These are phyloP conservation scores for Ectobius pallidus DNA, from an alignment of 2,888 invertebrate species.

Conservation along the genomic window DNA sequence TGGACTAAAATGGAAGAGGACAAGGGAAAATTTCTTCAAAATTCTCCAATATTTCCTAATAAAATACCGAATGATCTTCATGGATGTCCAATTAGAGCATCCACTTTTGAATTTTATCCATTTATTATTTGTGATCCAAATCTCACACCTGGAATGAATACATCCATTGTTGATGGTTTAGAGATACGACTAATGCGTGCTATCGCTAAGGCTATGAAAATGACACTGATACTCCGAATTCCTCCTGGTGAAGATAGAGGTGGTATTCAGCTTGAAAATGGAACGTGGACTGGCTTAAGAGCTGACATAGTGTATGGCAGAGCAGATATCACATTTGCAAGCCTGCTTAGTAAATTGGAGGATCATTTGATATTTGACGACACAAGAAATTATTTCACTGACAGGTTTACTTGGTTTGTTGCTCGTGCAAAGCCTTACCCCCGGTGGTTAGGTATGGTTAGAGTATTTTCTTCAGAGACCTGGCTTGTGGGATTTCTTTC, in stretches of 20 bases:
- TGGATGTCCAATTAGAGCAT: conserved; percentile 2
- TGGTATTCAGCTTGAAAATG: conserved; percentile 1
- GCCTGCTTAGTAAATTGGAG: conserved; percentile 4
- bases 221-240: neutral
- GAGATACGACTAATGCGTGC: neutral
- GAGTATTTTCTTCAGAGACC: conserved; percentile 1
- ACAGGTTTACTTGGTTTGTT: conserved; percentile 22
- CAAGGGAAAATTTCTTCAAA: neutral
- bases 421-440: conserved; percentile 12
- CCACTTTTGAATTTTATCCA: conserved; percentile 1
- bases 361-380: conserved; percentile 19
- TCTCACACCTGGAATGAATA: neutral
- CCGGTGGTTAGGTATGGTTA: conserved; percentile 1
- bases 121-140: neutral
- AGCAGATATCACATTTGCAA: conserved; percentile 9
- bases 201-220: neutral
- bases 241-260: conserved; percentile 21
- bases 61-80: neutral
- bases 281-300: conserved; percentile 13
- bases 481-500: conserved; percentile 4
- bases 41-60: neutral
- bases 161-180: conserved; percentile 6
- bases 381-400: conserved; percentile 10
- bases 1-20: neutral
- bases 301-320: neutral